phyloP scores from a whole-genome alignment of 2,888 invertebrate species.

The Leucozona laternaria region DNA sequence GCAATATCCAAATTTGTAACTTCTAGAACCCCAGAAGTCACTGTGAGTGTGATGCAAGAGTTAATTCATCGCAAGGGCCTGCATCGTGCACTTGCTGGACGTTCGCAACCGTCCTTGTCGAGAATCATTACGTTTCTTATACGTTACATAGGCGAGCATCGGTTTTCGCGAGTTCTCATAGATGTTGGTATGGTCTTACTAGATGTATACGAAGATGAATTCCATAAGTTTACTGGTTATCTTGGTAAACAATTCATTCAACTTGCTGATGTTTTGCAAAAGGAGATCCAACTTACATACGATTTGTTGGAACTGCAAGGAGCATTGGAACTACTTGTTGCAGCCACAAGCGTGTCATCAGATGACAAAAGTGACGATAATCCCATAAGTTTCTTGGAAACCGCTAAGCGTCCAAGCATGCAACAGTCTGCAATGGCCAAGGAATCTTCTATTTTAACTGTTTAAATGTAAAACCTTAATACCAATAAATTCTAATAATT shows the following conservation, averaged over 20 bases:
- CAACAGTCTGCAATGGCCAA: constrained; percentile 80
- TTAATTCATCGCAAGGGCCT: constrained; percentile 92
- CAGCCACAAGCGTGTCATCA: constrained; percentile 85
- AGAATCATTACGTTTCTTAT: constrained; percentile 91
- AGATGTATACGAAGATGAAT: constrained; percentile 89
- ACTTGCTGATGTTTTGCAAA: constrained; percentile 86
- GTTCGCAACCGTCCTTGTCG: constrained; percentile 87
- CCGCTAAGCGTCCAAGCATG: constrained; percentile 74
- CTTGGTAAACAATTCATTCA: constrained; percentile 86
- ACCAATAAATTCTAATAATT: background rate
- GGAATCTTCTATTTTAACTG: constrained; percentile 78
- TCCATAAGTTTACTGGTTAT: constrained; percentile 87
- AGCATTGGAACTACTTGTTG: constrained; percentile 87
- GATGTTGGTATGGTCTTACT: constrained; percentile 90
- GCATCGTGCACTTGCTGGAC: constrained; percentile 89
- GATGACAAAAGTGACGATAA: constrained; percentile 76
- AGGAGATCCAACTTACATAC: constrained; percentile 88
- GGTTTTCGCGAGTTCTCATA: constrained; percentile 90
- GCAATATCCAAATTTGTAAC: constrained; percentile 87
- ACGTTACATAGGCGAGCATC: constrained; percentile 88
- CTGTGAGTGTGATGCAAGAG: constrained; percentile 93
- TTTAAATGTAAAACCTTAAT: constrained; percentile 55
- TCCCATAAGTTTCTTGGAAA: constrained; percentile 74
- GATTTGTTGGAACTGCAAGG: constrained; percentile 89
- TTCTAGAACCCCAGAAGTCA: constrained; percentile 89